Percentiles rank a stretch among this genome's conserved stretches.
phyloP scores from a whole-genome alignment of 35 echinoderm and acorn worm species.

The Chiridota heheva region DNA sequence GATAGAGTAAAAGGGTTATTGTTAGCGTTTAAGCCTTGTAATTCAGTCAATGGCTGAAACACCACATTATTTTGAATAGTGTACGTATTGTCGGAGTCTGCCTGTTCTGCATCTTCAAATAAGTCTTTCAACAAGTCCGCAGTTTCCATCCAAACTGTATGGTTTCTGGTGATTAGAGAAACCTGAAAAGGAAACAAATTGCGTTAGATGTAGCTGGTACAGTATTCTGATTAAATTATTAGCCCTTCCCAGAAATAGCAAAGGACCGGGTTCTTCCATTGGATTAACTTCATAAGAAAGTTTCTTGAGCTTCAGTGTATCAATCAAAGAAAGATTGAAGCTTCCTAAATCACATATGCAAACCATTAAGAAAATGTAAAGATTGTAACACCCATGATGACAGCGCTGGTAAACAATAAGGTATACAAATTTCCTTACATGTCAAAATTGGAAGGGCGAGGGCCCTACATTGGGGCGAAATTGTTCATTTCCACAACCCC shows the following conservation, averaged over 20 bases:
- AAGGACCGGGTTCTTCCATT: background rate
- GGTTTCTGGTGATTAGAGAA: conserved; percentile 47
- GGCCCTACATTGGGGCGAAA: no score
- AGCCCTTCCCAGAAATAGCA: background rate
- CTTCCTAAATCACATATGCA: background rate
- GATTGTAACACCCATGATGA: background rate
- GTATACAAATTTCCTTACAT: no score
- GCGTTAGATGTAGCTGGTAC: no score
- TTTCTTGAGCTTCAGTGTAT: background rate
- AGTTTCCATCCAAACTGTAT: conserved; percentile 44
- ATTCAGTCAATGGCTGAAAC: conserved; percentile 56
- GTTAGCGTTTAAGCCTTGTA: conserved; percentile 32
- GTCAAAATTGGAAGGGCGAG: no score
- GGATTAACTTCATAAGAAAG: background rate
- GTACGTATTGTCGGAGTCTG: conserved; percentile 31
- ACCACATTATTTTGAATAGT: conserved; percentile 50
- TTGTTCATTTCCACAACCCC: no score
- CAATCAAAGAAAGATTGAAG: conserved; percentile 2
- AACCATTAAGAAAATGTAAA: background rate
- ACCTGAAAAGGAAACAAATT: conserved; percentile 35
- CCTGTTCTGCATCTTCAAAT: no score
- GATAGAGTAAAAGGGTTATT: conserved; percentile 63
- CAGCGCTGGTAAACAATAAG: background rate
- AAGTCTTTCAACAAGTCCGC: conserved; percentile 30
- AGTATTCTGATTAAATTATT: background rate